Evolutionary conservation across 2,113 vertebrate genomes (phyloP).

Genomic region (Gnathochromis pfefferi): DNA sequence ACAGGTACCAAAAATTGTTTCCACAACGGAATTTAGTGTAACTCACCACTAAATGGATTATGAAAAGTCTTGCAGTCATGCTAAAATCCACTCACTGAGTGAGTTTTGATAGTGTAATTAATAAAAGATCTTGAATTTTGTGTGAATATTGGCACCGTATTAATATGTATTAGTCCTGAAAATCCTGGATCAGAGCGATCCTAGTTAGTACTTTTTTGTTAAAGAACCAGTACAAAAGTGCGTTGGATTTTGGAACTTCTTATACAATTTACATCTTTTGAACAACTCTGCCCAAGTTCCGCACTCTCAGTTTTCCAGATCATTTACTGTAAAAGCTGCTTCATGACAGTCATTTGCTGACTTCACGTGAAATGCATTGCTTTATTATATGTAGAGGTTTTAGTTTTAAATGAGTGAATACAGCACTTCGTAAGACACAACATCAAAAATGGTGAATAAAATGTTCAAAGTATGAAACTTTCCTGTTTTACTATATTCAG

Average conservation of each 20-base stretch:
- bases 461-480: neutral
- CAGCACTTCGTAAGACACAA: neutral
- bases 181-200: neutral
- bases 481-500: neutral
- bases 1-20: neutral
- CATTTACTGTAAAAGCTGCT: neutral
- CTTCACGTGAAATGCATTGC: neutral
- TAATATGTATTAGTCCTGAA: neutral
- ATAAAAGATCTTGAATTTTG: neutral
- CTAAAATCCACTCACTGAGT: neutral
- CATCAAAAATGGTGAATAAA: neutral
- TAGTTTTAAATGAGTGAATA: neutral
- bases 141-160: neutral
- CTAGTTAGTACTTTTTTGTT: neutral
- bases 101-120: neutral
- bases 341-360: neutral
- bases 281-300: neutral
- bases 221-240: neutral
- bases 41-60: neutral
- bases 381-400: neutral
- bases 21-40: neutral
- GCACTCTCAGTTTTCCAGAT: fast-evolving
- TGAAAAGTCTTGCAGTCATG: neutral
- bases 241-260: neutral
- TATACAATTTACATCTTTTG: neutral